A percentile compares a stretch with the other conserved stretches of the same genome.
Conservation (phyloP, 2,113 vertebrate genomes). For the Lates calcarifer region DNA sequence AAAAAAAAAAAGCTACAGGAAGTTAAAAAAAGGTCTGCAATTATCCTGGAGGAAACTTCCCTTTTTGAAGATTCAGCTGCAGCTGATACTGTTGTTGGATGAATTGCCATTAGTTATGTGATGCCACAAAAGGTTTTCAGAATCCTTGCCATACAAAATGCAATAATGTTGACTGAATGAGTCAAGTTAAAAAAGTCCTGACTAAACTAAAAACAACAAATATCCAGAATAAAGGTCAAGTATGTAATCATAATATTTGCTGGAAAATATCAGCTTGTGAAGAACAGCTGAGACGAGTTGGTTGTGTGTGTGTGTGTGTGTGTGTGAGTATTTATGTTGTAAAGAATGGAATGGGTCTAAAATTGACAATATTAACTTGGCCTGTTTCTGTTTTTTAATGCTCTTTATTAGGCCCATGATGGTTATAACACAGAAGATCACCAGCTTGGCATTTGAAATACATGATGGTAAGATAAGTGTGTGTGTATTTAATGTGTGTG, state of each 20-base stretch:
- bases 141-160: not conserved
- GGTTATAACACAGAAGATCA: constrained; percentile 99
- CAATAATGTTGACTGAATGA: not conserved
- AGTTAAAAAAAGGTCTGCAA: constrained; percentile 12
- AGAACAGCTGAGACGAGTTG: not conserved
- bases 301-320: constrained; percentile 16
- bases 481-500: constrained; percentile 10
- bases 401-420: constrained; percentile 92
- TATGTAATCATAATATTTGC: not conserved
- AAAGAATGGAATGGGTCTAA: not conserved
- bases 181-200: not conserved
- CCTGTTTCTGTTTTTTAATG: constrained; percentile 15
- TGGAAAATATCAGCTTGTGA: not conserved
- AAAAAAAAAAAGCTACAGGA: constrained; percentile 16
- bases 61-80: constrained; percentile 2
- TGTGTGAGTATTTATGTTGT: not conserved
- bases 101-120: constrained; percentile 1
- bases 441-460: constrained; percentile 96
- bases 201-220: not conserved
- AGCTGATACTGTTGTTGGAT: constrained; percentile 9
- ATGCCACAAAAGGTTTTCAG: not conserved
- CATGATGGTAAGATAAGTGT: constrained; percentile 90
- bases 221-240: not conserved
- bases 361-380: not conserved
- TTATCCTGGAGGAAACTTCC: constrained; percentile 32